Evolutionary conservation across 2,888 invertebrate genomes (phyloP).

Genomic region (Eupithecia subumbrata): DNA sequence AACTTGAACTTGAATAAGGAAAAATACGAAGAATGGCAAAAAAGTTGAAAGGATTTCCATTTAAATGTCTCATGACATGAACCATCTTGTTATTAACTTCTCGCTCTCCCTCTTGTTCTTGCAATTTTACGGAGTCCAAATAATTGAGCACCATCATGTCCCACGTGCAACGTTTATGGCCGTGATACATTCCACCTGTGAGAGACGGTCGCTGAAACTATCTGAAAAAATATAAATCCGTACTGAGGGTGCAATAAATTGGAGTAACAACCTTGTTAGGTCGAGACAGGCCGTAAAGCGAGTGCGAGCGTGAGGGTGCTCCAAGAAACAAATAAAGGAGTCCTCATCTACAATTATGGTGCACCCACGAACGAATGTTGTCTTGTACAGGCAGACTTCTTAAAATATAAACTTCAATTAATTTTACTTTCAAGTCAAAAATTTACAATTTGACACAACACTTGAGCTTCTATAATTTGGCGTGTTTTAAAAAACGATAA

Average conservation of each 20-base stretch:
- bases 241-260: constrained; percentile 73
- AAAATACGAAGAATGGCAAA: neutral
- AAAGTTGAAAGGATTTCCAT: neutral
- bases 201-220: constrained; percentile 53
- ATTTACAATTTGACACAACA: neutral
- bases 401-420: neutral
- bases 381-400: neutral
- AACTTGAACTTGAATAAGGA: neutral
- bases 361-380: neutral
- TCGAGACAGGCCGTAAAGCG: constrained; percentile 62
- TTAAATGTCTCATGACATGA: neutral
- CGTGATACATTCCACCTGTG: constrained; percentile 37
- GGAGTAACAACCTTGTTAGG: constrained; percentile 72
- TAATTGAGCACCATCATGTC: constrained; percentile 19
- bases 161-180: constrained; percentile 29
- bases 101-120: neutral
- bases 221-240: constrained; percentile 71
- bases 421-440: neutral
- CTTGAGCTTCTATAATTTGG: too few species aligned
- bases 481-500: too few species aligned
- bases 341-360: constrained; percentile 15
- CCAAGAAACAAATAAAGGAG: constrained; percentile 26
- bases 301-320: constrained; percentile 37
- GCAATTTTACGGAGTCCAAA: neutral
- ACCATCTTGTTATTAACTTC: neutral